Conservation (phyloP, 1,140 invertebrate species). For the Pseudomyrmex gracilis region DNA sequence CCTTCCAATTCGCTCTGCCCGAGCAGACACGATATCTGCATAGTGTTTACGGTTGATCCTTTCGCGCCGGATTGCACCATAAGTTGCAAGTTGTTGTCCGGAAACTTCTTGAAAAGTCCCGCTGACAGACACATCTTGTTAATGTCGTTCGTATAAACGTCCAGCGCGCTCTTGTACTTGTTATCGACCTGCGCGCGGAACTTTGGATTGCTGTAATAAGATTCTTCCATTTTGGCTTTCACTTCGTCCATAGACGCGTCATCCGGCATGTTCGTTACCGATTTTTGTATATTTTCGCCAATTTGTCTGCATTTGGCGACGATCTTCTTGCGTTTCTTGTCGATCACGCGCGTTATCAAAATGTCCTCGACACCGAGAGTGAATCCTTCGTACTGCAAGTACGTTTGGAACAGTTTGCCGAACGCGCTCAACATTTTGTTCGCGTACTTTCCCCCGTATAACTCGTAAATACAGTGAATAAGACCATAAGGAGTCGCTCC, state of each 20-base stretch:
- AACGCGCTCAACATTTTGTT: slow-evolving; percentile 94
- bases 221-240: slow-evolving; percentile 89
- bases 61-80: slow-evolving; percentile 99
- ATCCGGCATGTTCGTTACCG: slow-evolving; percentile 89
- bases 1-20: slow-evolving; percentile 99
- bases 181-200: slow-evolving; percentile 93
- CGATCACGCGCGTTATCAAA: slow-evolving; percentile 90
- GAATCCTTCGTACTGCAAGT: slow-evolving; percentile 96
- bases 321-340: slow-evolving; percentile 90
- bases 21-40: slow-evolving; percentile 98
- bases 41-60: slow-evolving; percentile 97
- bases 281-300: slow-evolving; percentile 89
- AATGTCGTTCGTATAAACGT: slow-evolving; percentile 95
- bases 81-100: slow-evolving; percentile 97
- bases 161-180: slow-evolving; percentile 93
- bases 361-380: slow-evolving; percentile 98
- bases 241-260: slow-evolving; percentile 87
- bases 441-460: slow-evolving; percentile 96
- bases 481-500: slow-evolving; percentile 97
- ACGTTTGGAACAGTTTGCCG: slow-evolving; percentile 96
- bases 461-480: slow-evolving; percentile 96
- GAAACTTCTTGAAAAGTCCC: slow-evolving; percentile 95
- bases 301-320: slow-evolving; percentile 88
- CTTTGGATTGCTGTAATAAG: slow-evolving; percentile 90
- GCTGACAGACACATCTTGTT: slow-evolving; percentile 93